Evolutionary conservation across 2,888 invertebrate genomes (phyloP).

Genomic region (Acleris holmiana): DNA sequence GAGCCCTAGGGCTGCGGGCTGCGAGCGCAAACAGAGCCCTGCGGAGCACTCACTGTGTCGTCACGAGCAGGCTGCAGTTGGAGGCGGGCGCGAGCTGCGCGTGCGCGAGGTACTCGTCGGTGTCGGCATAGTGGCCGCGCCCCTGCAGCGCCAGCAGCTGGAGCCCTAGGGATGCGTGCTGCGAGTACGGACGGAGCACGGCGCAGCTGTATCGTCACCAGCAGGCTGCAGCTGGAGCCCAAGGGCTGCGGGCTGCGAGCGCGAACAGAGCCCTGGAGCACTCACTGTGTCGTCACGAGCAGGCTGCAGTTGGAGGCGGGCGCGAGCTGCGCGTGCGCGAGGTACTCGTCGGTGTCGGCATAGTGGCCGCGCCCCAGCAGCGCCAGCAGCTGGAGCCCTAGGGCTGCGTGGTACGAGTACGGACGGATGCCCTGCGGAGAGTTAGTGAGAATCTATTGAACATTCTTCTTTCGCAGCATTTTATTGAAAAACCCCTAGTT

Average conservation of each 20-base stretch:
- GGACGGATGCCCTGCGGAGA: constrained; percentile 87
- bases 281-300: constrained; percentile 86
- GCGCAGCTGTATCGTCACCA: constrained; percentile 86
- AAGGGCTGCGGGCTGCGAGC: neutral
- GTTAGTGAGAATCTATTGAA: too few species aligned
- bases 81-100: constrained; percentile 61
- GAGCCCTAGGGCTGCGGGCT: constrained; percentile 88
- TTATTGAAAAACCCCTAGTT: too few species aligned
- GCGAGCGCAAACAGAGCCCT: constrained; percentile 85
- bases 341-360: constrained; percentile 85
- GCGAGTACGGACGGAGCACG: constrained; percentile 87
- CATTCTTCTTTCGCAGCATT: too few species aligned
- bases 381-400: constrained; percentile 87
- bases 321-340: constrained; percentile 83
- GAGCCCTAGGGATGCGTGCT: constrained; percentile 53
- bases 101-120: constrained; percentile 88
- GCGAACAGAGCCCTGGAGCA: too few species aligned
- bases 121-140: constrained; percentile 86
- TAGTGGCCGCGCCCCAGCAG: constrained; percentile 87
- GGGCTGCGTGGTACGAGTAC: constrained; percentile 88
- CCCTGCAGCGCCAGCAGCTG: constrained; percentile 85
- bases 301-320: constrained; percentile 82
- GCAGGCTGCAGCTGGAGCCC: constrained; percentile 83
- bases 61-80: constrained; percentile 80
- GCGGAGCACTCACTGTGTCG: constrained; percentile 63